Percentiles rank a stretch among this genome's conserved stretches.
These are phyloP conservation scores for Zonitis immaculata DNA, from an alignment of 2,888 invertebrate genomes.

Conservation along the genomic window DNA sequence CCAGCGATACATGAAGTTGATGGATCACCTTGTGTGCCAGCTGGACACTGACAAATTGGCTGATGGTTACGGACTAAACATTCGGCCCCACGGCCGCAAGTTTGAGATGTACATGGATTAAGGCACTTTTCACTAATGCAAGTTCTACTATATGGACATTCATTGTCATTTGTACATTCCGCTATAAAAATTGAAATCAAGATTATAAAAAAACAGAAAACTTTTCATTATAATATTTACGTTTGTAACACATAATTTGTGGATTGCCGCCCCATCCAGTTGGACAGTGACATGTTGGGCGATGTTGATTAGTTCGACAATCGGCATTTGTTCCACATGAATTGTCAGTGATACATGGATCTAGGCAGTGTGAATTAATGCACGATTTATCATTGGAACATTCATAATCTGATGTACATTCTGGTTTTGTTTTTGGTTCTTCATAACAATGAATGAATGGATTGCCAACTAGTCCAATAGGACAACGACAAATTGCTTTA, in stretches of 20 bases:
- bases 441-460: slow-evolving; percentile 72
- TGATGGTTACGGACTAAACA: slow-evolving; percentile 72
- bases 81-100: slow-evolving; percentile 75
- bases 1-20: slow-evolving; percentile 75
- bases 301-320: slow-evolving; percentile 71
- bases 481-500: slow-evolving; percentile 72
- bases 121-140: slow-evolving; percentile 77
- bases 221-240: too few species aligned
- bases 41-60: slow-evolving; percentile 77
- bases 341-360: slow-evolving; percentile 71
- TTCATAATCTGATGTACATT: slow-evolving; percentile 69
- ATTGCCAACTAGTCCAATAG: slow-evolving; percentile 69
- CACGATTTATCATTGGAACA: slow-evolving; percentile 77
- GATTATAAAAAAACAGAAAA: background rate
- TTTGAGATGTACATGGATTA: slow-evolving; percentile 65
- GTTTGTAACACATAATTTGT: slow-evolving; percentile 77
- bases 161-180: slow-evolving; percentile 71
- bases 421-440: slow-evolving; percentile 54
- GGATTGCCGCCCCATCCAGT: slow-evolving; percentile 86
- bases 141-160: slow-evolving; percentile 80
- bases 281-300: slow-evolving; percentile 80
- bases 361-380: slow-evolving; percentile 71
- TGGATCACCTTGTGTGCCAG: slow-evolving; percentile 81
- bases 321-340: slow-evolving; percentile 79
- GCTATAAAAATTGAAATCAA: slow-evolving; percentile 51